These are phyloP conservation scores for Lithophane semibrunnea DNA, from an alignment of 2,888 invertebrate genomes.

Conservation along the genomic window DNA sequence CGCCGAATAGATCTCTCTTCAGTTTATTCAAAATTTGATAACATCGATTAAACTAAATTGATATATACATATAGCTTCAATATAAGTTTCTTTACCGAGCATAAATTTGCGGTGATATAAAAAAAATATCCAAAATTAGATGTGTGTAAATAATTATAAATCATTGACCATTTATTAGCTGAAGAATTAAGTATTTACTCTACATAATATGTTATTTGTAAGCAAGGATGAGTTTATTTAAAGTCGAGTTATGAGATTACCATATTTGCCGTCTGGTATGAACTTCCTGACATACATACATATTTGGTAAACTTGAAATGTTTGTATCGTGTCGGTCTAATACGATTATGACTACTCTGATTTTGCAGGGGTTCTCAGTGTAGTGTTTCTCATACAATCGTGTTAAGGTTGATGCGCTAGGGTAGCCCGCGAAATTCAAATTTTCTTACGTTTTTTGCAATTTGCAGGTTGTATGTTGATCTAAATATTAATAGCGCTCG, in stretches of 20 bases:
- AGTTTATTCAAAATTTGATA: constrained; percentile 34
- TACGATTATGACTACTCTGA: background rate
- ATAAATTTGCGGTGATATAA: constrained; percentile 6
- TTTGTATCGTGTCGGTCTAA: background rate
- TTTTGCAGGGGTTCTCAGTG: background rate
- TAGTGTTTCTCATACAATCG: background rate
- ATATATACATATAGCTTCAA: constrained; percentile 7
- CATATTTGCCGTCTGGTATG: constrained; percentile 27
- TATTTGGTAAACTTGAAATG: constrained; percentile 2
- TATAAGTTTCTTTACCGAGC: constrained; percentile 9
- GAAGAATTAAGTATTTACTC: constrained; percentile 20
- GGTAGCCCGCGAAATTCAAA: too few relatives aligned
- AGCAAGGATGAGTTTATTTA: constrained; percentile 27
- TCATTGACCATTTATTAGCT: constrained; percentile 10
- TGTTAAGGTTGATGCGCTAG: too few relatives aligned
- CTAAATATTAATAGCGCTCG: too few relatives aligned
- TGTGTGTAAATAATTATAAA: constrained; percentile 23
- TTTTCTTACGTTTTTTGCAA: too few relatives aligned
- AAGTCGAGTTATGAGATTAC: constrained; percentile 36
- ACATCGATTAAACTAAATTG: constrained; percentile 33
- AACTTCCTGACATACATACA: constrained; percentile 10
- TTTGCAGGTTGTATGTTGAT: too few relatives aligned
- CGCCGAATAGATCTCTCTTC: constrained; percentile 19
- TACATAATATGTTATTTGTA: constrained; percentile 23
- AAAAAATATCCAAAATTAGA: constrained; percentile 4